A percentile compares a stretch with the other conserved stretches of the same genome.
phyloP scores from a whole-genome alignment of 2,797 vertebrate genomes.

The Enteromius paludinosus region DNA sequence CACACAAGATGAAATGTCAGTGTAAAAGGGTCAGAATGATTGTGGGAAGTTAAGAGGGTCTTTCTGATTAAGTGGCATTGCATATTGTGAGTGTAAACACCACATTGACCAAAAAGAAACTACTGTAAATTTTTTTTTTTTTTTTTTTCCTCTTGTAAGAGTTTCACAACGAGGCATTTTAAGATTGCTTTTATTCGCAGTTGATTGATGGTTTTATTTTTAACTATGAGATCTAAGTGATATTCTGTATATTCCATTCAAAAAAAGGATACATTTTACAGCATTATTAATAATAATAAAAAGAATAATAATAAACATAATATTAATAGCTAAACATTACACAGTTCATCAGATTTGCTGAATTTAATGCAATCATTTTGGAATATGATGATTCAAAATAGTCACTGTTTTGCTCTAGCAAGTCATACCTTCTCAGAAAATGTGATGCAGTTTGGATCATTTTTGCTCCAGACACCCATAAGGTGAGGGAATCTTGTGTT shows the following conservation, averaged over 20 bases:
- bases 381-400: neutral
- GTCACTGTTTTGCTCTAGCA: neutral
- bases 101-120: neutral
- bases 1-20: slow-evolving; percentile 10
- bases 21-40: neutral
- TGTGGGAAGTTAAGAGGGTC: slow-evolving; percentile 5
- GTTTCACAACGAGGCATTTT: neutral
- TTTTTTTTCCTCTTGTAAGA: too few species aligned
- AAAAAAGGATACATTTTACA: neutral
- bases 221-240: neutral
- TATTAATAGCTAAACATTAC: neutral
- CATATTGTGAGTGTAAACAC: neutral
- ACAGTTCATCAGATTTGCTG: neutral
- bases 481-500: too few species aligned
- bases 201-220: neutral
- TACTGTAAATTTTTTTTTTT: too few species aligned
- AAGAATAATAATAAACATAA: neutral
- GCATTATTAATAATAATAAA: neutral
- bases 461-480: neutral
- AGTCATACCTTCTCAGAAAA: neutral
- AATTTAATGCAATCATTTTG: neutral
- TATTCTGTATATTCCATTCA: neutral
- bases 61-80: neutral
- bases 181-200: neutral
- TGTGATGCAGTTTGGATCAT: neutral